Percentiles rank a stretch among this genome's conserved stretches.
Evolutionary conservation across 2,797 vertebrate species (phyloP).

Genomic region (Mallotus villosus): DNA sequence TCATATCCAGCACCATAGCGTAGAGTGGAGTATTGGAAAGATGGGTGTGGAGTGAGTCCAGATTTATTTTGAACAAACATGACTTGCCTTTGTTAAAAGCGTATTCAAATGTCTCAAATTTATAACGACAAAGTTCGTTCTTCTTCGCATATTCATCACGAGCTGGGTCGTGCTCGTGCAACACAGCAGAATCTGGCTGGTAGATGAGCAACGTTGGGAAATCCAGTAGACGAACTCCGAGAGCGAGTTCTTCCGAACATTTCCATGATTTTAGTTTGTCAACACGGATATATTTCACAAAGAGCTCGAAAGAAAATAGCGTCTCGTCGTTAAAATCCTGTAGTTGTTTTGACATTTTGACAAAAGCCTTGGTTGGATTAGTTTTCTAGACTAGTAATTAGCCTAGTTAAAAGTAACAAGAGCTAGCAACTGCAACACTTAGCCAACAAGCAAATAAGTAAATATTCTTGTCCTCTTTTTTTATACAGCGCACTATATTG

Average conservation of each 20-base stretch:
- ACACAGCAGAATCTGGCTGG: conserved; percentile 27
- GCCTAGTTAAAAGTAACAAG: neutral
- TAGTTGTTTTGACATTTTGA: conserved; percentile 38
- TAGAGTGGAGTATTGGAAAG: conserved; percentile 74
- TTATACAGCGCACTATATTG: too few species aligned
- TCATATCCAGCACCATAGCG: conserved; percentile 75
- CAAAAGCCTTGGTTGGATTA: neutral
- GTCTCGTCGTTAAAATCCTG: conserved; percentile 36
- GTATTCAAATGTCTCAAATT: conserved; percentile 27
- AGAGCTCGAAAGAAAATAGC: conserved; percentile 80
- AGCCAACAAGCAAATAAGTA: too few species aligned
- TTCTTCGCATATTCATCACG: neutral
- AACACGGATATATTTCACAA: conserved; percentile 76
- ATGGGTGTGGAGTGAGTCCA: conserved; percentile 64
- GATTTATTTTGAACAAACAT: conserved; percentile 82
- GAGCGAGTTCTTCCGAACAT: conserved; percentile 54
- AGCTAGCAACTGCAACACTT: too few species aligned
- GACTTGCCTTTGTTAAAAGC: conserved; percentile 86
- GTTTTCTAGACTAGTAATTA: too few species aligned
- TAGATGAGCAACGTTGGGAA: conserved; percentile 83
- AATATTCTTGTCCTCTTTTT: too few species aligned
- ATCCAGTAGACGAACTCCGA: conserved; percentile 81
- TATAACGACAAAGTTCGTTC: neutral
- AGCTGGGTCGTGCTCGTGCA: neutral
- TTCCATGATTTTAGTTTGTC: conserved; percentile 24